phyloP scores from a whole-genome alignment of 2,113 vertebrate genomes.

The Pogona vitticeps region DNA sequence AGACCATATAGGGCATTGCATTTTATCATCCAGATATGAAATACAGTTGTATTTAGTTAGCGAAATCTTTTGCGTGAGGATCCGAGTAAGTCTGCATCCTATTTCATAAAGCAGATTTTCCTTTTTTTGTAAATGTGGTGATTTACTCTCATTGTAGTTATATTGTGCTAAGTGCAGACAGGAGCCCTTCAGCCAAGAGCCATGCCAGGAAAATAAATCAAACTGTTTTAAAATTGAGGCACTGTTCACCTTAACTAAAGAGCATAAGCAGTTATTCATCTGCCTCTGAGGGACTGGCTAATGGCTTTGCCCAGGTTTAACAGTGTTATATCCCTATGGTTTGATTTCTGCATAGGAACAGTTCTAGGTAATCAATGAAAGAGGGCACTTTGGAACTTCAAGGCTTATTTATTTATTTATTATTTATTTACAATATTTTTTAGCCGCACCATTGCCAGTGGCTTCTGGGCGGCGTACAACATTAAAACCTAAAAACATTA shows the following conservation, averaged over 20 bases:
- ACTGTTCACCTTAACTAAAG: not conserved
- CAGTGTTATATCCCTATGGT: not conserved
- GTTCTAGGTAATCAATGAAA: not conserved
- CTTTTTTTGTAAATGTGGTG: not conserved
- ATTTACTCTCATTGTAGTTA: slow-evolving; percentile 11
- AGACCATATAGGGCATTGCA: not conserved
- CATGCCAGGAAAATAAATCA: slow-evolving; percentile 12
- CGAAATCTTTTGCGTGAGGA: not conserved
- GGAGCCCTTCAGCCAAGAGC: not conserved
- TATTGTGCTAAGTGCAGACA: not conserved
- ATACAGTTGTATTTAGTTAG: not conserved
- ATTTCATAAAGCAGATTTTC: slow-evolving; percentile 7
- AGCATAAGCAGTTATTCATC: slow-evolving; percentile 1
- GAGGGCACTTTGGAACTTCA: not conserved
- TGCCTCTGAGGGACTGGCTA: slow-evolving; percentile 4
- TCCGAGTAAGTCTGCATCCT: not conserved
- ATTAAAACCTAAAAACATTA: no score
- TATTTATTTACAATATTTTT: no score
- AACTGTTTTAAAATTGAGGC: slow-evolving; percentile 1
- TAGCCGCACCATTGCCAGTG: no score
- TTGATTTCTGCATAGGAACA: not conserved
- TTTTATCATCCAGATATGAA: not conserved
- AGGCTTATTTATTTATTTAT: no score
- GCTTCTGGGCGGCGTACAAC: no score
- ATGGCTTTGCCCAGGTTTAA: not conserved